Conservation (phyloP, 2,888 invertebrate species). For the Carterocephalus palaemon region DNA sequence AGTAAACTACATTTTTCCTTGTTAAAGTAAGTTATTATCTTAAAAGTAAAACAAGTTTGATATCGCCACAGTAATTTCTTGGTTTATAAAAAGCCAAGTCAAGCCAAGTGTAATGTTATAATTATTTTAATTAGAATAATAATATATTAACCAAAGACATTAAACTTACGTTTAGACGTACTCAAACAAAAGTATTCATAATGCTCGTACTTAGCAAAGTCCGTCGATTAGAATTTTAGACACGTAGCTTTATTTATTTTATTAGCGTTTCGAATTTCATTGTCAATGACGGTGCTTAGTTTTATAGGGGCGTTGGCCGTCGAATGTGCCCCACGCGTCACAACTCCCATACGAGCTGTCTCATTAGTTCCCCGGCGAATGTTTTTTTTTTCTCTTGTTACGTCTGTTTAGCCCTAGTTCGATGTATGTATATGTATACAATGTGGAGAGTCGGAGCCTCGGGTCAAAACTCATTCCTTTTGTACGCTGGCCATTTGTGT, state of each 20-base stretch:
- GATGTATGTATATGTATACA: conserved; percentile 48
- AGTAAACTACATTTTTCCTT: no score
- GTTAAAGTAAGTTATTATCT: no score
- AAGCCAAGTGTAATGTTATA: no score
- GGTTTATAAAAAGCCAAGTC: no score
- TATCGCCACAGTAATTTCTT: no score
- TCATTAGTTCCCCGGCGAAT: conserved; percentile 57
- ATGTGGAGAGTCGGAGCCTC: conserved; percentile 37
- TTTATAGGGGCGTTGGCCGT: conserved; percentile 58
- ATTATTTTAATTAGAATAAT: no score
- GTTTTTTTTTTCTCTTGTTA: conserved; percentile 52
- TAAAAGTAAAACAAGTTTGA: no score
- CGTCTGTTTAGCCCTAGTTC: conserved; percentile 52
- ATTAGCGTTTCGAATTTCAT: conserved; percentile 53
- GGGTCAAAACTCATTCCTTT: conserved; percentile 30
- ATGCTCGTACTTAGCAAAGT: conserved; percentile 5
- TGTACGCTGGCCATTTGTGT: conserved; percentile 47
- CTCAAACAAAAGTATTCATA: conserved; percentile 13
- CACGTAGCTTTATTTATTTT: conserved; percentile 27
- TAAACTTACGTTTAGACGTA: no score
- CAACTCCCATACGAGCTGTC: conserved; percentile 51
- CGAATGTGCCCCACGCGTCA: conserved; percentile 40
- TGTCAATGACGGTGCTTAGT: conserved; percentile 47
- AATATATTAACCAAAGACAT: no score
- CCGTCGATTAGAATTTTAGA: conserved; percentile 13